These are phyloP conservation scores for Tribolium castaneum DNA, from an alignment of 1,140 invertebrate genomes.

Conservation along the genomic window DNA sequence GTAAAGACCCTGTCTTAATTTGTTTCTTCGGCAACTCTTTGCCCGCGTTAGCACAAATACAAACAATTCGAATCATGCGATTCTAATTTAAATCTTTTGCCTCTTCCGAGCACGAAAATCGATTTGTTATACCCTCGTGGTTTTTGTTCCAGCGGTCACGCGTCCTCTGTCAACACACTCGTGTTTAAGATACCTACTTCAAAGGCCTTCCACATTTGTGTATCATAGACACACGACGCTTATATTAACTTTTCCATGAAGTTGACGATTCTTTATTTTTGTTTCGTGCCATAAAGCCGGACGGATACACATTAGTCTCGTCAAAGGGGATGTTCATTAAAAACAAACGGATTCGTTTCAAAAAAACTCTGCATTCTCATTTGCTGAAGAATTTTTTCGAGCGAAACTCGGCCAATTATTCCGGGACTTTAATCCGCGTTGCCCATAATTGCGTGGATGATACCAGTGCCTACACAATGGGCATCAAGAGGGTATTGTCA, in stretches of 20 bases:
- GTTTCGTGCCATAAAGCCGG: constrained; percentile 23
- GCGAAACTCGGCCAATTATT: not conserved
- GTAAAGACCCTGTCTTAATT: not conserved
- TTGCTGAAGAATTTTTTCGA: not conserved
- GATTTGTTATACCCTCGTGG: constrained; percentile 41
- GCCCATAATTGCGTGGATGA: constrained; percentile 9
- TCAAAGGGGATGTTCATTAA: constrained; percentile 14
- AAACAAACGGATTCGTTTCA: constrained; percentile 2
- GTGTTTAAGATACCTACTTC: constrained; percentile 49
- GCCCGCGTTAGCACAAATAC: not conserved
- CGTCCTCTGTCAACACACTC: constrained; percentile 51
- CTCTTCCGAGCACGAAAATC: not conserved
- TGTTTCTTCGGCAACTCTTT: constrained; percentile 14
- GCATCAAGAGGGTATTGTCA: constrained; percentile 23
- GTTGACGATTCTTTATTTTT: constrained; percentile 43
- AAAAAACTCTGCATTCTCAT: not conserved
- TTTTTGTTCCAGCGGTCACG: constrained; percentile 47
- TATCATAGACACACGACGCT: constrained; percentile 48
- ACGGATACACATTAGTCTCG: not conserved
- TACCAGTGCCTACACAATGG: constrained; percentile 19
- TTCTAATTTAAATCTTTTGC: not conserved
- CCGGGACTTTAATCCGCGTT: not conserved
- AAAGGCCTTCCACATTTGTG: constrained; percentile 45
- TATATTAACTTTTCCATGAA: constrained; percentile 55
- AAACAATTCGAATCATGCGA: no score